Conservation (phyloP, 2,113 vertebrate genomes). For the Pleuronectes platessa region DNA sequence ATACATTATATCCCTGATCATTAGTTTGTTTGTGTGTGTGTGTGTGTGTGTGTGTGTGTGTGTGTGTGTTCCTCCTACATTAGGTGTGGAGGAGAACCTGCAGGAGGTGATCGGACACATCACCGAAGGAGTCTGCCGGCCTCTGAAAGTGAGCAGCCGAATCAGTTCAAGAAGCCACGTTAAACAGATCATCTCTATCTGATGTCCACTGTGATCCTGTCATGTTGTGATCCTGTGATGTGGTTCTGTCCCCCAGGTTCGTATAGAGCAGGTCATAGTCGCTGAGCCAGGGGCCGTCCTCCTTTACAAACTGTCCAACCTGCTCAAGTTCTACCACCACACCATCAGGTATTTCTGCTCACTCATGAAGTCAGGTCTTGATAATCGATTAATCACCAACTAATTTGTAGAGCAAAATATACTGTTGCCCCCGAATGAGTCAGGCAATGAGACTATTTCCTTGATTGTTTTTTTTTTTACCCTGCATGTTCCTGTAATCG, state of each 20-base stretch:
- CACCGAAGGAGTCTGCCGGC: constrained; percentile 97
- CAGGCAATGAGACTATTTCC: too few species aligned
- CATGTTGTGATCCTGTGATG: constrained; percentile 14
- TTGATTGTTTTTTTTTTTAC: too few species aligned
- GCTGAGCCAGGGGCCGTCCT: constrained; percentile 96
- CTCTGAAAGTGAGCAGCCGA: constrained; percentile 88
- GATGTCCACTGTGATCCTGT: neutral
- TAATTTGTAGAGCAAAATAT: neutral
- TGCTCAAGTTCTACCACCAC: constrained; percentile 98
- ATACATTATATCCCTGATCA: too few species aligned
- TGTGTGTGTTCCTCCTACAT: neutral
- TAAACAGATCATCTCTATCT: neutral
- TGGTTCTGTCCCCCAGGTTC: constrained; percentile 85
- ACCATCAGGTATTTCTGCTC: constrained; percentile 89
- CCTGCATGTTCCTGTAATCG: too few species aligned
- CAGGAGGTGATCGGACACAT: constrained; percentile 97
- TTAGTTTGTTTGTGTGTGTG: too few species aligned
- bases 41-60: neutral
- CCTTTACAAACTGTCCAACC: constrained; percentile 97
- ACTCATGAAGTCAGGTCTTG: neutral
- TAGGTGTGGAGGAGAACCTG: constrained; percentile 94
- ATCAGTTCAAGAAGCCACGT: neutral
- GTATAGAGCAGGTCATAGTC: constrained; percentile 97
- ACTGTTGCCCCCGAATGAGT: too few species aligned
- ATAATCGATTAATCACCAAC: neutral